Percentiles rank a stretch among this genome's conserved stretches.
These are phyloP conservation scores for Dryobotodes eremita DNA, from an alignment of 2,888 invertebrate genomes.

Conservation along the genomic window DNA sequence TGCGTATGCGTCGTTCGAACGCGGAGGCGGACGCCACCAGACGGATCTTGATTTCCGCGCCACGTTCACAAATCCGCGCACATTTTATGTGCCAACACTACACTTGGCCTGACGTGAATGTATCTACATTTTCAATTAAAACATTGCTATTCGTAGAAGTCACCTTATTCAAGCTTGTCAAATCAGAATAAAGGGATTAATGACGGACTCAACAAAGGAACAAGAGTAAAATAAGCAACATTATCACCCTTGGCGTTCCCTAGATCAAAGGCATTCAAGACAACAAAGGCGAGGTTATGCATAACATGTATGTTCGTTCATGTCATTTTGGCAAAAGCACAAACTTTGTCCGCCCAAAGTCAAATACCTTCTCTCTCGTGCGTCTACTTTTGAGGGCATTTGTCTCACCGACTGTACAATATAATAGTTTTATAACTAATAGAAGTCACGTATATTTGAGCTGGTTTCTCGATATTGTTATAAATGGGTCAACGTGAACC, in stretches of 20 bases:
- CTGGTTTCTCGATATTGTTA: slow-evolving; percentile 67
- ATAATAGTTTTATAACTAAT: slow-evolving; percentile 36
- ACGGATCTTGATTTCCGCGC: slow-evolving; percentile 57
- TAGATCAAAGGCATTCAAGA: not conserved
- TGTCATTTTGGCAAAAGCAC: not conserved
- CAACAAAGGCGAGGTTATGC: not conserved
- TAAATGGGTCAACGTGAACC: slow-evolving; percentile 71
- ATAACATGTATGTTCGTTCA: not conserved
- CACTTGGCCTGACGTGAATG: slow-evolving; percentile 2
- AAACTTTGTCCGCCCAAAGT: not conserved
- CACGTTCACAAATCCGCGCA: slow-evolving; percentile 24
- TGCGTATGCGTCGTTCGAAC: slow-evolving; percentile 21
- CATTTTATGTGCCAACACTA: slow-evolving; percentile 42
- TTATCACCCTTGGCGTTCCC: not conserved
- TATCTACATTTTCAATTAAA: slow-evolving; percentile 21
- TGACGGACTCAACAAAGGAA: not conserved
- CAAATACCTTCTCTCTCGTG: not conserved
- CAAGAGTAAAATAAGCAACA: not conserved
- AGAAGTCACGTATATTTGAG: slow-evolving; percentile 48
- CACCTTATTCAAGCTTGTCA: not conserved
- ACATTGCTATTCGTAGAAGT: not conserved
- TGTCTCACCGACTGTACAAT: slow-evolving; percentile 42
- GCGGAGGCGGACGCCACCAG: slow-evolving; percentile 30
- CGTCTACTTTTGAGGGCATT: not conserved
- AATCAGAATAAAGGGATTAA: not conserved